Evolutionary conservation across 37 sponge, comb jelly and placozoan genomes (phyloP), one percentile per base, ranked within the genome.

Genomic region (Oscarella lobularis): DNA sequence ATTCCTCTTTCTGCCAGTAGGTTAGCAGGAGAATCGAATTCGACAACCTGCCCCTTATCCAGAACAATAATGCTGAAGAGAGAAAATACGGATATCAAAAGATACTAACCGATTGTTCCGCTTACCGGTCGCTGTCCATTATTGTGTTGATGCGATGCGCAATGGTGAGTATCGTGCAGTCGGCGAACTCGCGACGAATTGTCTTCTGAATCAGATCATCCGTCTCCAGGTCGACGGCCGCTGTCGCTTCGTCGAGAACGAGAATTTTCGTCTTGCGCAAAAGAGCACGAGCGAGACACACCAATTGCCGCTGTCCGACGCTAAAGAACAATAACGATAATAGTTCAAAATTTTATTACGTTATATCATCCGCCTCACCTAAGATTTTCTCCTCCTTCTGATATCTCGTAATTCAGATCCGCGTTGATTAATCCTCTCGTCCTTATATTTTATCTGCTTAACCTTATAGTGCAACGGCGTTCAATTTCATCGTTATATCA

Each of bases 91-190:
- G 20, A 27, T 48, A 9, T 48, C 60, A 48, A 20, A 9, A 48
- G 9, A 48, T 48, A 48, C 20, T 9, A 48, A 27, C 9, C 20
- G 20, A 9, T 20, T 48, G 9, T 27, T 48, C n/a, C n/a, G n/a
- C n/a, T 84, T 39, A 89, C 91, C 74, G 77, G 79, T 88, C 90
- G 79, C 87, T 87, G 66, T 98, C 99, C 78, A 98, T 86, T 80
- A 98, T 94, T 60, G 99, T 94, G 79, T 94, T 94, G 41, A 98
- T 87, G n/a, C 95, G 78, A 68, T 94, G 99, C 35, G 99, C 95
- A 9, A 97, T 93, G 41, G 99, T 97, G 66, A 97, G 32, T 30
- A 98, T 87, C 3, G 99, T 98, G 66, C 99, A 88, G 73, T 86
- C 88, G 36, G 82, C 80, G 83, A 98, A 98, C 75, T 85, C 85